Evolutionary conservation across 1,140 invertebrate species (phyloP), one percentile per base, ranked within the genome.

Genomic region (Cyphomyrmex costatus): DNA sequence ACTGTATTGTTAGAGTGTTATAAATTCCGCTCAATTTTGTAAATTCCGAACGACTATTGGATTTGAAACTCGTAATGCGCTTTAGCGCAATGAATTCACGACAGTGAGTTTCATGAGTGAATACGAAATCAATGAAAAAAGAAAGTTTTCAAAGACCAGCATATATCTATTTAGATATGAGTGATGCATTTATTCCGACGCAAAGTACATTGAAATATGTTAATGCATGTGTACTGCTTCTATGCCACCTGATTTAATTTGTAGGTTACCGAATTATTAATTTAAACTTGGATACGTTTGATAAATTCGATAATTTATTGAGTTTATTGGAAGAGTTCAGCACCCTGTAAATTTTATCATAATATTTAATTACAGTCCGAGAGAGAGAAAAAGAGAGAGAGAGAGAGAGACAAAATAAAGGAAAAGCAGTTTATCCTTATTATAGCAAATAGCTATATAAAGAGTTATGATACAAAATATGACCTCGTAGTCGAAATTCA

Each of bases 81-180:
- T 56, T n/a, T 56, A 24, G 53, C 66, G 27, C 68, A 30, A 73
- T 82, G 60, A 73, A 82, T 82, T 73, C 63, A n/a, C 77, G 70
- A 56, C 24, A 14, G 66, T 53, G 19, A 30, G 12, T 24, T 8
- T 78, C 36, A 19, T 21, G 74, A 21, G 42, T 46, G 68, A 83
- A 83, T 83, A 42, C 27, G 16, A 74, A 73, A 83, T 74, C 68
- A 61, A 83, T 60, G 53, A 30, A 33, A 10, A 42, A 42, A 42
- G 10, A 42, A 60, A 74, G 53, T 73, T 60, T 83, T 61, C 68
- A 60, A 60, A 73, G 56, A 30, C 3, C 68, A 21, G 21, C 33
- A 21, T 33, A 24, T 74, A 21, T 73, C 68, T 60, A 6, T 60
- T 60, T 14, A 51, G 21, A 36, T 16, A 21, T 33, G 33, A 58